Percentiles rank a stretch among this genome's conserved stretches.
Conservation (phyloP, 2,888 invertebrate species). For the Dicyrtoma fusca region DNA sequence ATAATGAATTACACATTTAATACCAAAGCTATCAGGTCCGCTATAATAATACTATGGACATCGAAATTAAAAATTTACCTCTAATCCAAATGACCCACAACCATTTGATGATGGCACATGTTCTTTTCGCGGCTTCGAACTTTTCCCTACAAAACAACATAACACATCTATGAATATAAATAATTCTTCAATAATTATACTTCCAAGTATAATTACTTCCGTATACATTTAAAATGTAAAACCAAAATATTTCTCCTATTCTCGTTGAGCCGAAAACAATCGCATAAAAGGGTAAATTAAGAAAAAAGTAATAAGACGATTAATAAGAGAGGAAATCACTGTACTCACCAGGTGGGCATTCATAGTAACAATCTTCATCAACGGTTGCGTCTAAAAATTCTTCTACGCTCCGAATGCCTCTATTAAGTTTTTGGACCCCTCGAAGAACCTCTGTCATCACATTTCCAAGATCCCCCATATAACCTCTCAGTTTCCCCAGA, state of each 20-base stretch:
- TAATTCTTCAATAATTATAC: not conserved
- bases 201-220: not conserved
- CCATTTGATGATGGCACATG: slow-evolving; percentile 78
- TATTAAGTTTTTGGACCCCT: slow-evolving; percentile 45
- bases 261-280: slow-evolving; percentile 1
- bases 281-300: not conserved
- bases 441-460: slow-evolving; percentile 48
- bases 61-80: slow-evolving; percentile 60
- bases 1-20: too few species aligned
- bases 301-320: too few species aligned
- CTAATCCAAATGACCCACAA: slow-evolving; percentile 81
- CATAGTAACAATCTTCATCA: slow-evolving; percentile 78
- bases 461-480: slow-evolving; percentile 62
- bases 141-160: slow-evolving; percentile 16
- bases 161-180: not conserved
- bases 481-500: slow-evolving; percentile 46
- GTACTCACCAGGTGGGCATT: slow-evolving; percentile 74
- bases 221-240: not conserved
- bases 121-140: slow-evolving; percentile 59
- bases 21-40: too few species aligned
- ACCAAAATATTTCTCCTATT: slow-evolving; percentile 4
- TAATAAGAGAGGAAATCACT: slow-evolving; percentile 19
- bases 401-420: slow-evolving; percentile 70
- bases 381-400: slow-evolving; percentile 83
- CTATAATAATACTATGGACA: slow-evolving; percentile 48